A percentile compares a stretch with the other conserved stretches of the same genome.
Conservation (phyloP, 53 echinoderm and acorn worm genomes). For the Mesocentrotus franciscanus region DNA sequence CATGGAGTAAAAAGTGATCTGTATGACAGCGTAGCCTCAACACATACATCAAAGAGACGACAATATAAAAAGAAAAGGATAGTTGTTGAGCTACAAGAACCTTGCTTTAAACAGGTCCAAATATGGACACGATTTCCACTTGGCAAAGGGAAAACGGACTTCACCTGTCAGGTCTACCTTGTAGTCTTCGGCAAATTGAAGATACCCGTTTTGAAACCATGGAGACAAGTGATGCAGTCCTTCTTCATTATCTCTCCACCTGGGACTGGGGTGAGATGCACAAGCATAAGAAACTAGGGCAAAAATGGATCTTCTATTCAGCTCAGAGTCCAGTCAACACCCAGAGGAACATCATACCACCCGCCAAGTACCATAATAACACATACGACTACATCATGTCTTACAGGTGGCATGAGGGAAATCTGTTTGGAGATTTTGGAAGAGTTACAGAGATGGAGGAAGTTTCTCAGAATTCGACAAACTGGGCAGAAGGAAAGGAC, state of each 20-base stretch:
- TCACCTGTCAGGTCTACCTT: conserved; percentile 23
- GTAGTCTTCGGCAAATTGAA: conserved; percentile 24
- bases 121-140: conserved; percentile 44
- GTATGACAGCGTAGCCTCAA: background rate
- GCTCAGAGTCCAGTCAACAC: conserved; percentile 30
- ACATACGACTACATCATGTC: conserved; percentile 59
- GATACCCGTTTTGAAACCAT: conserved; percentile 40
- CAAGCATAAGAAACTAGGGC: conserved; percentile 19
- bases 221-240: conserved; percentile 53
- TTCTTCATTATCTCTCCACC: conserved; percentile 31
- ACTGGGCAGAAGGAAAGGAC: conserved; percentile 40
- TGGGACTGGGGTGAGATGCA: conserved; percentile 52
- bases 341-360: conserved; percentile 25
- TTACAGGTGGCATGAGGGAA: conserved; percentile 16
- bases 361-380: conserved; percentile 3
- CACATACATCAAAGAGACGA: background rate
- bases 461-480: background rate
- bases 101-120: conserved; percentile 33
- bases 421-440: conserved; percentile 53
- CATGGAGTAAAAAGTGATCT: background rate
- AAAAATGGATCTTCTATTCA: conserved; percentile 55
- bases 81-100: conserved; percentile 1
- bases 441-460: background rate
- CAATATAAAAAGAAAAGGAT: background rate
- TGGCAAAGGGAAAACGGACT: background rate